Conservation (phyloP, 2,113 vertebrate species). For the Seriola quinqueradiata region DNA sequence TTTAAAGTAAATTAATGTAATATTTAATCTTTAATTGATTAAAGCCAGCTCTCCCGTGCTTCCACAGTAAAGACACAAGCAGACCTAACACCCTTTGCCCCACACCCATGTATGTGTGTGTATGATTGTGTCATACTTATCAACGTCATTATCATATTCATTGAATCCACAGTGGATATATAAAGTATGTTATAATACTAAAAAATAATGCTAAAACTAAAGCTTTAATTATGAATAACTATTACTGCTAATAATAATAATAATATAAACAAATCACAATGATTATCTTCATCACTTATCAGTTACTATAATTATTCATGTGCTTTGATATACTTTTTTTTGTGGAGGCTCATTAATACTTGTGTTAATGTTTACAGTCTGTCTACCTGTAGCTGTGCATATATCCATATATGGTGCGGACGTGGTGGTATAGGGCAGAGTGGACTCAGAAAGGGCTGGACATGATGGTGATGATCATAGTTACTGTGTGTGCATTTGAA, state of each 20-base stretch:
- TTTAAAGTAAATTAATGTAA: too few species aligned
- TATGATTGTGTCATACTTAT: neutral
- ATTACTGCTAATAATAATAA: neutral
- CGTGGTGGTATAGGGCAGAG: neutral
- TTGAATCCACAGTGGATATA: neutral
- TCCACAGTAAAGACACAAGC: too few species aligned
- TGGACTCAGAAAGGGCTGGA: constrained; percentile 13
- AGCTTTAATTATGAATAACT: neutral
- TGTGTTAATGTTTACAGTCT: neutral
- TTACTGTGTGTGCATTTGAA: constrained; percentile 70
- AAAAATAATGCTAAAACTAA: neutral
- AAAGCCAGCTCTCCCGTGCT: neutral
- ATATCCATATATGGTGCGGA: constrained; percentile 46
- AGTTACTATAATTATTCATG: neutral
- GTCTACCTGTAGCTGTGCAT: constrained; percentile 37
- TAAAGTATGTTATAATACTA: neutral
- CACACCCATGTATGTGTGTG: neutral
- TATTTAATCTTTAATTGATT: neutral
- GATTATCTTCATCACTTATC: neutral
- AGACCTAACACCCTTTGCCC: too few species aligned
- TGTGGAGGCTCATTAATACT: neutral
- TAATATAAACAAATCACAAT: neutral
- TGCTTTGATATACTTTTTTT: neutral
- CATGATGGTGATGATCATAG: constrained; percentile 14
- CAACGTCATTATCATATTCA: neutral